Evolutionary conservation across 2,797 vertebrate genomes (phyloP).

Genomic region (Chelmon rostratus): DNA sequence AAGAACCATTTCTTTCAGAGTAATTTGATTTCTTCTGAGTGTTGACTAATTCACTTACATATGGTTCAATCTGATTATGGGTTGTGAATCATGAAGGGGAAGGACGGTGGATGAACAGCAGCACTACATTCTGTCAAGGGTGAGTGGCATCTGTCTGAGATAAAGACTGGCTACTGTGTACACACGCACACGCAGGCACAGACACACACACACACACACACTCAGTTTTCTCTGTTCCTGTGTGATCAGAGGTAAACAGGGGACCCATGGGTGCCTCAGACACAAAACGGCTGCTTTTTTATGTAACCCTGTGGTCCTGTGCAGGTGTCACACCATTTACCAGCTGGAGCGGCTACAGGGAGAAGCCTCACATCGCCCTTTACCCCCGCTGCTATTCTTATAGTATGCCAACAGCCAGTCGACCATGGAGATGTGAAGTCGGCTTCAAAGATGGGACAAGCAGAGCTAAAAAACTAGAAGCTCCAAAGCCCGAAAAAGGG

Average conservation of each 20-base stretch:
- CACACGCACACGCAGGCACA: neutral
- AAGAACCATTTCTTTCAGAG: conserved; percentile 49
- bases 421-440: conserved; percentile 55
- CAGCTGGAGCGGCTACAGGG: conserved; percentile 25
- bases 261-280: conserved; percentile 34
- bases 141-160: conserved; percentile 51
- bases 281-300: conserved; percentile 43
- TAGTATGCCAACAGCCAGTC: conserved; percentile 53
- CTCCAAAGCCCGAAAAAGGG: conserved; percentile 31
- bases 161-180: neutral
- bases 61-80: conserved; percentile 64
- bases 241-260: conserved; percentile 46
- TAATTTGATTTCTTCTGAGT: conserved; percentile 65
- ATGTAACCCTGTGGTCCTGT: conserved; percentile 43
- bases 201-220: neutral
- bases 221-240: conserved; percentile 1
- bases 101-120: conserved; percentile 46
- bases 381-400: conserved; percentile 23
- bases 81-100: conserved; percentile 58
- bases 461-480: conserved; percentile 36
- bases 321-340: conserved; percentile 64
- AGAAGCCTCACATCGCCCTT: conserved; percentile 21
- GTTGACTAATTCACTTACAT: conserved; percentile 72
- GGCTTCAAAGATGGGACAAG: conserved; percentile 48
- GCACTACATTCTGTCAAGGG: conserved; percentile 46